These are phyloP conservation scores for Lutjanus argentimaculatus DNA, from an alignment of 2,797 vertebrate genomes.

Conservation along the genomic window DNA sequence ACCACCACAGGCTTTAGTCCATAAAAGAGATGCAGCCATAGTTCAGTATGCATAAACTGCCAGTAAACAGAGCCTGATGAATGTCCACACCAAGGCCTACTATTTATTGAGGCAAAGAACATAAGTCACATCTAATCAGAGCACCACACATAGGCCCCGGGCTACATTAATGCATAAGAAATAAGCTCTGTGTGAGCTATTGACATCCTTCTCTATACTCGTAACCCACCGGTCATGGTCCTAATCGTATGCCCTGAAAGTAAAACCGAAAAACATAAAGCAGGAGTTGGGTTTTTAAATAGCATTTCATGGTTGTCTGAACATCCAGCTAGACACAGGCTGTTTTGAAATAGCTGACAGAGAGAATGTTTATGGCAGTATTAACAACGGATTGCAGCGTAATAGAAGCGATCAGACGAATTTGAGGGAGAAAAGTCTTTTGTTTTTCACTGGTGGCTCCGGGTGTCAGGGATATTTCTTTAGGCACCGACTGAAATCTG, in stretches of 20 bases:
- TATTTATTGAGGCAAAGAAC: constrained; percentile 73
- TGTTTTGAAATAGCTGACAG: constrained; percentile 60
- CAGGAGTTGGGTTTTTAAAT: constrained; percentile 66
- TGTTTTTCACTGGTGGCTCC: constrained; percentile 9
- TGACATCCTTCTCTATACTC: constrained; percentile 67
- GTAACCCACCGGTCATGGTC: constrained; percentile 58
- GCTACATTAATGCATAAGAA: constrained; percentile 74
- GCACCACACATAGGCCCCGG: constrained; percentile 48
- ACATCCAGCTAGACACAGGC: constrained; percentile 51
- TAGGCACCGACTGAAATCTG: not conserved
- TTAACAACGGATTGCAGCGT: constrained; percentile 35
- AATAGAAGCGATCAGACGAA: constrained; percentile 40
- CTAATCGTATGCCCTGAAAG: constrained; percentile 66
- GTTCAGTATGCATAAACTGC: constrained; percentile 72
- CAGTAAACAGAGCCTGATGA: constrained; percentile 77
- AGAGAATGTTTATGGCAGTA: constrained; percentile 44
- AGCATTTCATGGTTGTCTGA: constrained; percentile 74
- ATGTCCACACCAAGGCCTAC: constrained; percentile 60
- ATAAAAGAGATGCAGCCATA: constrained; percentile 70
- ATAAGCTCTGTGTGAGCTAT: constrained; percentile 66
- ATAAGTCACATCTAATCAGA: constrained; percentile 82
- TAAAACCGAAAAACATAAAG: constrained; percentile 62
- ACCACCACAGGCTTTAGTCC: constrained; percentile 64
- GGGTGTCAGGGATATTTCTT: not conserved
- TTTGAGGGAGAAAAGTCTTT: constrained; percentile 2